phyloP scores from a whole-genome alignment of 2,888 invertebrate species.

The Sepiola atlantica region DNA sequence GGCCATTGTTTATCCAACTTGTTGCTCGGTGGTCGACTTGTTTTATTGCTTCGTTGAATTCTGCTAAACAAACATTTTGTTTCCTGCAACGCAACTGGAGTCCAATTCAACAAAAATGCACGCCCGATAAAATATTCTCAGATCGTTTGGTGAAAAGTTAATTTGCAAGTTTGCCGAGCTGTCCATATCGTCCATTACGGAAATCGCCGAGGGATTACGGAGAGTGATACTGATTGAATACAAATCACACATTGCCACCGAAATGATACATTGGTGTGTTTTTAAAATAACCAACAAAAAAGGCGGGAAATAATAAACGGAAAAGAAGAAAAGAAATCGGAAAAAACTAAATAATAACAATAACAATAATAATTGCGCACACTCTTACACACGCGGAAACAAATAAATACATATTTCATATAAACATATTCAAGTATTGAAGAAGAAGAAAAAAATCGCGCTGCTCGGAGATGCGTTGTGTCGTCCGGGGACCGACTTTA shows the following conservation, averaged over 20 bases:
- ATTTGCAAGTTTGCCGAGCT: slow-evolving; percentile 32
- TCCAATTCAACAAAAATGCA: not conserved
- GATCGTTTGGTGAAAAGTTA: slow-evolving; percentile 32
- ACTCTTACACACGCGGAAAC: not conserved
- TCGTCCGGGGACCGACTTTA: slow-evolving; percentile 3
- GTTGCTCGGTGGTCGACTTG: not conserved
- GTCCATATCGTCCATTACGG: slow-evolving; percentile 32
- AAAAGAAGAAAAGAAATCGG: not conserved
- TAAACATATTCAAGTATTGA: slow-evolving; percentile 18
- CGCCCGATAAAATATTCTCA: not conserved
- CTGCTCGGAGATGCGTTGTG: slow-evolving; percentile 32
- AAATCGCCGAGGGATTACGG: slow-evolving; percentile 32
- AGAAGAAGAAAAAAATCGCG: not conserved
- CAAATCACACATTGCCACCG: slow-evolving; percentile 32
- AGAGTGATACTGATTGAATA: slow-evolving; percentile 32
- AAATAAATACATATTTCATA: not conserved
- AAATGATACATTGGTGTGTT: slow-evolving; percentile 13
- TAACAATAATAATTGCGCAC: not conserved
- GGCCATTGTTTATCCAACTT: not conserved
- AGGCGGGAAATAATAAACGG: not conserved
- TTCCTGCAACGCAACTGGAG: not conserved
- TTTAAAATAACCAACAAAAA: not conserved
- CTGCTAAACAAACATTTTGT: slow-evolving; percentile 7
- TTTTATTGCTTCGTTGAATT: not conserved
- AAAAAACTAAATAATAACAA: not conserved